A percentile compares a stretch with the other conserved stretches of the same genome.
phyloP scores from a whole-genome alignment of 1,140 invertebrate species.

The Sinonovacula constricta region DNA sequence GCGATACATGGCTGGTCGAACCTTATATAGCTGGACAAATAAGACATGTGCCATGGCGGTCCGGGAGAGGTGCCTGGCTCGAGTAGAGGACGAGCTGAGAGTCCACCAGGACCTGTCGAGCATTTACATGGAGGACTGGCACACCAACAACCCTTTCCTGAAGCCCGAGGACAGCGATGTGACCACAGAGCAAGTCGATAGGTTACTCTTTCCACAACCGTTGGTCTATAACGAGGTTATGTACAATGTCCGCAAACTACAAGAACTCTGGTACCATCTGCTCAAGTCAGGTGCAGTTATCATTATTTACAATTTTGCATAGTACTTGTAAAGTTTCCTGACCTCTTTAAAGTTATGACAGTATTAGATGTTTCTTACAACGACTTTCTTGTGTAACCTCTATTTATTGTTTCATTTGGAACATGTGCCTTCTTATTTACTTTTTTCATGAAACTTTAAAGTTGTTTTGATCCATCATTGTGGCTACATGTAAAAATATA shows the following conservation, averaged over 20 bases:
- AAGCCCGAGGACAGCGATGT: conserved; percentile 45
- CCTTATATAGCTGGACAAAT: conserved; percentile 47
- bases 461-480: too few relatives aligned
- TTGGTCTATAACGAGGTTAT: conserved; percentile 63
- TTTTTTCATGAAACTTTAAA: too few relatives aligned
- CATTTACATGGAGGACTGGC: conserved; percentile 64
- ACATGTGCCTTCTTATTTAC: too few relatives aligned
- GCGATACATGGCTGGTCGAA: conserved; percentile 41
- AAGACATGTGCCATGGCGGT: conserved; percentile 53
- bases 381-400: too few relatives aligned
- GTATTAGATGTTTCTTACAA: too few relatives aligned
- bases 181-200: conserved; percentile 35
- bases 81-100: conserved; percentile 40
- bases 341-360: too few relatives aligned
- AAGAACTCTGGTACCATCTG: conserved; percentile 78
- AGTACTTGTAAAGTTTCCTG: too few relatives aligned
- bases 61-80: conserved; percentile 57
- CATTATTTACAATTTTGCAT: too few relatives aligned
- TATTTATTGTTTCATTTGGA: too few relatives aligned
- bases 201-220: conserved; percentile 65
- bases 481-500: too few relatives aligned
- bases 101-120: conserved; percentile 61
- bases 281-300: conserved; percentile 74
- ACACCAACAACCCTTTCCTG: conserved; percentile 52
- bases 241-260: conserved; percentile 71